Evolutionary conservation across 2,888 invertebrate species (phyloP), one percentile per base, ranked within the genome.

Genomic region (Spodoptera exigua): DNA sequence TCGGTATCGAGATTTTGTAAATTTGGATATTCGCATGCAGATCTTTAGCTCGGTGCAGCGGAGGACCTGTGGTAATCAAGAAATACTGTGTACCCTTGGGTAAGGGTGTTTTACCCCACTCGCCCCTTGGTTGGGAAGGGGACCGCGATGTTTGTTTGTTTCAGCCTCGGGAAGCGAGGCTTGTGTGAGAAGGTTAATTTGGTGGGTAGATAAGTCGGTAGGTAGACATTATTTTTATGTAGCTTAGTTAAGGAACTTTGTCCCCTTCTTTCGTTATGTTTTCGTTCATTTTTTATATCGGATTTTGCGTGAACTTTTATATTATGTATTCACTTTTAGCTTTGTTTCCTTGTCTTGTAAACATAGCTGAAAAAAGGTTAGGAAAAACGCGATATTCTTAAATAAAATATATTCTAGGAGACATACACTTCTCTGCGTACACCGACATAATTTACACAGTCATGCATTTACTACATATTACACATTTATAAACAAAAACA

Each of bases 11-110:
- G 87, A 87, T 89, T 87, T 86, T 67, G 83, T 81, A 90, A 92
- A 91, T 91, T 86, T 78, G 88, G 83, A 64, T 78, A 92, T 93
- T 93, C 87, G 89, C 86, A 92, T 92, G 92, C 92, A 87, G 88
- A 87, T 88, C 82, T 81, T 79, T 76, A 74, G 84, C 82, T 73
- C 68, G 82, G 81, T 85, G 86, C 87, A 89, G 76, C 84, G 80
- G 81, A 79, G 78, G 80, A 80, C 79, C 78, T 79, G 79, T 64
- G 62, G 78, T 85, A 83, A 84, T 85, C 77, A 81, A 81, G 83
- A 76, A 80, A 78, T 76, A 70, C 74, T 77, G 66, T 84, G 82
- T 84, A 83, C 78, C 78, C 78, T 78, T 70, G 65, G 39, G 43
- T 62, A 51, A 61, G 74, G 77, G 78, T 61, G 74, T 51, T 74